phyloP scores from a whole-genome alignment of 2,113 vertebrate genomes.

The Podocnemis expansa region DNA sequence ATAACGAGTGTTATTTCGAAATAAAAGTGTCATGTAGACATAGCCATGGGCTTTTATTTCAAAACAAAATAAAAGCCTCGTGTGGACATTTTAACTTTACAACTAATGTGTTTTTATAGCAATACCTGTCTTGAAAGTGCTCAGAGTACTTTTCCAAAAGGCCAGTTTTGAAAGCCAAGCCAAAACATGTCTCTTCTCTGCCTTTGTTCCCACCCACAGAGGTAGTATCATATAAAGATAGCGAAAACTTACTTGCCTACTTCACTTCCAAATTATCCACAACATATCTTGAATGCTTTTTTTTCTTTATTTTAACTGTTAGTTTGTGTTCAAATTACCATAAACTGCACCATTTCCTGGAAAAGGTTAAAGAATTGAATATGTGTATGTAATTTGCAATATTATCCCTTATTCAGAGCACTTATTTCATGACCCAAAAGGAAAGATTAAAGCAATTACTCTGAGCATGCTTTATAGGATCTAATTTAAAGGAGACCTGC shows the following conservation, averaged over 20 bases:
- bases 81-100: neutral
- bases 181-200: neutral
- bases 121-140: neutral
- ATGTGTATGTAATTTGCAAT: neutral
- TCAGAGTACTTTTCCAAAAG: neutral
- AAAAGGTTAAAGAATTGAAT: neutral
- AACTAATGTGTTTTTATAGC: neutral
- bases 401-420: neutral
- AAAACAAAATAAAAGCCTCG: no score
- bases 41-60: no score
- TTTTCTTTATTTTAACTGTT: neutral
- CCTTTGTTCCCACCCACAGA: neutral
- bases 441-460: slow-evolving; percentile 25
- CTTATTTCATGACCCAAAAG: neutral
- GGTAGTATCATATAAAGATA: neutral
- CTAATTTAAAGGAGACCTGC: neutral
- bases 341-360: neutral
- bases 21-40: no score
- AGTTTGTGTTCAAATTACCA: neutral
- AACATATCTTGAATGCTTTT: neutral
- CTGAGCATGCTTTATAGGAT: neutral
- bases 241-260: neutral
- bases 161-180: neutral
- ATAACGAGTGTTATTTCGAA: no score
- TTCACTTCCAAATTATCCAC: neutral